Evolutionary conservation across 2,797 vertebrate species (phyloP), one percentile per base, ranked within the genome.

Genomic region (Leptatherina wallacei): DNA sequence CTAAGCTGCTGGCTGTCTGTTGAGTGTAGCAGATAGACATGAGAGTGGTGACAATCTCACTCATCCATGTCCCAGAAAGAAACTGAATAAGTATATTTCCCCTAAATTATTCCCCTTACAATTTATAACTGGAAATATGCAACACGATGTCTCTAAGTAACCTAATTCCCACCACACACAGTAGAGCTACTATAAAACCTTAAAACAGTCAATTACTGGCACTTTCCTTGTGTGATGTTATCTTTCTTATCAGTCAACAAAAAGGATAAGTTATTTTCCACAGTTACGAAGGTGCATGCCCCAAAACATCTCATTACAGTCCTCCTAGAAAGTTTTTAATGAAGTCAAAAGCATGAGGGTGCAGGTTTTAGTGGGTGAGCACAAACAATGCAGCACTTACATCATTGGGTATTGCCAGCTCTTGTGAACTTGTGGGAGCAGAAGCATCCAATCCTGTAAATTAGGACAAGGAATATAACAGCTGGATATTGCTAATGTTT

Each of bases 351-450:
- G 44, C 65, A 42, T 75, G 44, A 76, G 78, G 60, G 75, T 52
- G 73, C 40, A 40, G 75, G 71, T 84, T 75, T 80, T 64, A 66
- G 59, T 64, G 69, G 33, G 22, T 63, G 65, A 79, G 75, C 33
- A 81, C 65, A 84, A 88, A 90, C 73, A 85, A 69, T 80, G 69
- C 75, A 73, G 61, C 74, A 96, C 96, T 97, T 95, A 97, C 96
- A 92, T 98, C 96, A 92, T 98, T 97, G 90, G 96, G 96, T 95
- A 98, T 96, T 83, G 95, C 96, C 94, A 98, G 94, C 91, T 98
- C 96, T 86, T 98, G 96, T 94, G 97, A 96, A 95, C 94, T 97
- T 90, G 96, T 95, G 90, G 95, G 93, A 91, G 94, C 88, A 80
- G 94, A 94, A 80, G 93, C 90, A 91, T 97, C 96, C 93, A 97